Evolutionary conservation across 1,140 invertebrate genomes (phyloP).

Genomic region (Sinella curviseta): DNA sequence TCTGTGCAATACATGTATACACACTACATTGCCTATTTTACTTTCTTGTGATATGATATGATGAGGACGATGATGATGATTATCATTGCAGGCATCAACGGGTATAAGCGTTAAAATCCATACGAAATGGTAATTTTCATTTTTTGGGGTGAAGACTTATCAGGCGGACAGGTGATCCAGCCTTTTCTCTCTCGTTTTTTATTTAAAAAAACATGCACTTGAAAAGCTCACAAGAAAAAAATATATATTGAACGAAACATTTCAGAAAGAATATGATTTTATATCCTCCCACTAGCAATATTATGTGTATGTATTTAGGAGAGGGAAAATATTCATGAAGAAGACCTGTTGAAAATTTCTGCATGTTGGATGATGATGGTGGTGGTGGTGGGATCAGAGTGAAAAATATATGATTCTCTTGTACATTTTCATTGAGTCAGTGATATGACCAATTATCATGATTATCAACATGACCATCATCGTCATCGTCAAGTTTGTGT

Average conservation of each 20-base stretch:
- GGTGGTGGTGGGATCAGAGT: too few relatives aligned
- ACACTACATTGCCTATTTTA: too few relatives aligned
- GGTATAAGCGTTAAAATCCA: background rate
- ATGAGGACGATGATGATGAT: too few relatives aligned
- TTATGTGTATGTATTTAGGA: too few relatives aligned
- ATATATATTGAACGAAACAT: background rate
- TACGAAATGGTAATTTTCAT: background rate
- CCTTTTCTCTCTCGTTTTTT: background rate
- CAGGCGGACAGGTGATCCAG: background rate
- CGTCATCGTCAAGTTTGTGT: background rate
- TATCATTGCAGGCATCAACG: too few relatives aligned
- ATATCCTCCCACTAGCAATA: background rate
- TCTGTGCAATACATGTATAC: too few relatives aligned
- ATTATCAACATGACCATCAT: background rate
- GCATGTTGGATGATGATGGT: too few relatives aligned
- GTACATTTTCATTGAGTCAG: background rate
- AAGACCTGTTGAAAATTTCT: too few relatives aligned
- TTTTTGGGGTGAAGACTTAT: background rate
- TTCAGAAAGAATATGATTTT: too few relatives aligned
- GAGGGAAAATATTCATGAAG: too few relatives aligned
- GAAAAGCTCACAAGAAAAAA: background rate
- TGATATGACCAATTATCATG: background rate
- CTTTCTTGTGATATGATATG: too few relatives aligned
- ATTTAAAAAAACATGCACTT: background rate
- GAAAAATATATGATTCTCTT: too few relatives aligned